These are phyloP conservation scores for Pachyrhynchus sulphureomaculatus DNA, from an alignment of 1,140 invertebrate species.

Conservation along the genomic window DNA sequence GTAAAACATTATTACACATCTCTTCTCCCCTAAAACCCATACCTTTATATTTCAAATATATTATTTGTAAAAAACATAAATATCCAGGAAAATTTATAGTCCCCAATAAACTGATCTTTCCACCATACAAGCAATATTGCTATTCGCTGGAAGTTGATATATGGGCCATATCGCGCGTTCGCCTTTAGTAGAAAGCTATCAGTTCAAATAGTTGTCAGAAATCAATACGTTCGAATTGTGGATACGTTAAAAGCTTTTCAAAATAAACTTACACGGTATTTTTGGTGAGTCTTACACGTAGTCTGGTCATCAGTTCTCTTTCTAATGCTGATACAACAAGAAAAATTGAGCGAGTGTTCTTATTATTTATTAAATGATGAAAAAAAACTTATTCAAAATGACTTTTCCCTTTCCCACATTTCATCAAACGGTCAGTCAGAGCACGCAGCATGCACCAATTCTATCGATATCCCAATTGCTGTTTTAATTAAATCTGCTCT, in stretches of 20 bases:
- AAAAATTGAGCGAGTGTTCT: too few species aligned
- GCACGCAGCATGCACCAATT: too few species aligned
- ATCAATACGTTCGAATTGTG: conserved; percentile 35
- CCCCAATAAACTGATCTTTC: conserved; percentile 27
- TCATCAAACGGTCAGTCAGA: too few species aligned
- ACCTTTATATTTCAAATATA: conserved; percentile 8
- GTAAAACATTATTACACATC: too few species aligned
- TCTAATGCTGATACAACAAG: too few species aligned
- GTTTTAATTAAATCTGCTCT: too few species aligned
- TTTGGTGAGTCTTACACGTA: too few species aligned
- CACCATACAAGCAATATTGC: conserved; percentile 26
- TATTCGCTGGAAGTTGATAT: conserved; percentile 35
- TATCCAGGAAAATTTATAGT: conserved; percentile 18
- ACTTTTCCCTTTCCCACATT: too few species aligned
- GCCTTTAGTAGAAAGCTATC: conserved; percentile 28
- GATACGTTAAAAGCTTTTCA: conserved; percentile 31
- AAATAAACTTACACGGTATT: conserved; percentile 1
- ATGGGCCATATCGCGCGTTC: conserved; percentile 32
- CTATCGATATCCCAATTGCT: too few species aligned
- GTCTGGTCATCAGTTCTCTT: too few species aligned
- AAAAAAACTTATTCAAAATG: too few species aligned
- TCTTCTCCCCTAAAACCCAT: background rate
- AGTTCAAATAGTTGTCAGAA: conserved; percentile 38
- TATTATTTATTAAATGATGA: too few species aligned
- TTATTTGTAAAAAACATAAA: conserved; percentile 17